These are phyloP conservation scores for Aethes cnicana DNA, from an alignment of 2,888 invertebrate genomes.

Conservation along the genomic window DNA sequence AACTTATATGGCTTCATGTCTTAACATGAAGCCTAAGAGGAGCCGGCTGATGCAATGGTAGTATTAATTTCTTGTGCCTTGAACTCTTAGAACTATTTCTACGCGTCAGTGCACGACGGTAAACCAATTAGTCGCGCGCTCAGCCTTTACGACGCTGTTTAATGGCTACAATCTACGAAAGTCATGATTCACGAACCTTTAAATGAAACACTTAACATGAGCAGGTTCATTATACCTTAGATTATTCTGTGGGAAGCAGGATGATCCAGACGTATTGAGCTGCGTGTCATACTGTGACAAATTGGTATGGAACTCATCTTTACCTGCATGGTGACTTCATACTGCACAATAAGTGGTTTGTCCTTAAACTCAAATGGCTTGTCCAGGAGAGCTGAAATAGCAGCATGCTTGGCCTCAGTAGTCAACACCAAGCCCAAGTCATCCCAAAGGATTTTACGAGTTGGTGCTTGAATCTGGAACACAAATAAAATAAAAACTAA, in stretches of 20 bases:
- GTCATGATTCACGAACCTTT: too few relatives aligned
- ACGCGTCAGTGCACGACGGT: constrained; percentile 15
- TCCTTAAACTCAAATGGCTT: constrained; percentile 91
- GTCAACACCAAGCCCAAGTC: constrained; percentile 95
- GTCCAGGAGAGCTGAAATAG: constrained; percentile 90
- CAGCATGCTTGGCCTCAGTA: constrained; percentile 98
- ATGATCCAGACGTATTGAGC: too few relatives aligned
- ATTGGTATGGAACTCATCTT: too few relatives aligned
- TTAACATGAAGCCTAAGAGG: not conserved
- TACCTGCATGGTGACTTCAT: constrained; percentile 93
- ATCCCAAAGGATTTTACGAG: constrained; percentile 88
- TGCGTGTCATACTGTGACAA: too few relatives aligned
- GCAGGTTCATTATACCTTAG: too few relatives aligned
- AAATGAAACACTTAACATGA: too few relatives aligned
- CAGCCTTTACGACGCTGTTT: not conserved
- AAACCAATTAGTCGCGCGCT: constrained; percentile 34
- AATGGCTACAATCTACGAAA: not conserved
- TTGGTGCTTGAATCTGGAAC: constrained; percentile 88
- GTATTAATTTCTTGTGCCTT: constrained; percentile 14
- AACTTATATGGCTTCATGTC: too few relatives aligned
- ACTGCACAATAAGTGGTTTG: constrained; percentile 94
- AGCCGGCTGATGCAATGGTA: constrained; percentile 20
- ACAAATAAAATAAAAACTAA: too few relatives aligned
- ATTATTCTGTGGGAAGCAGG: too few relatives aligned
- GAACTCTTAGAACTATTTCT: constrained; percentile 6